A percentile compares a stretch with the other conserved stretches of the same genome.
phyloP scores from a whole-genome alignment of 2,888 invertebrate genomes.

The Drosophila algonquin region DNA sequence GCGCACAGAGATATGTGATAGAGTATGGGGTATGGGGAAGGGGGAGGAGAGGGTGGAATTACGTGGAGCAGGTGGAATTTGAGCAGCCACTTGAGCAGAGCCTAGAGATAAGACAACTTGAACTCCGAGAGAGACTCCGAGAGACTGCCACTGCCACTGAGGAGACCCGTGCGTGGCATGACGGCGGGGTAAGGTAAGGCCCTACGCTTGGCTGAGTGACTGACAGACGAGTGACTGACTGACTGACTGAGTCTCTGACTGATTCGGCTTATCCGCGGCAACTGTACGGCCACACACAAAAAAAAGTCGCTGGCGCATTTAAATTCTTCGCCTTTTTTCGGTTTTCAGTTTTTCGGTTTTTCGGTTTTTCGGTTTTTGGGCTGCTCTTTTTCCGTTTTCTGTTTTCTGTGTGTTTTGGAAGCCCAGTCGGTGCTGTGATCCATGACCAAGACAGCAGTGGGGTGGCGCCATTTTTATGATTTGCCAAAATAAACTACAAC shows the following conservation, averaged over 20 bases:
- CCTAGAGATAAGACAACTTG: constrained; percentile 41
- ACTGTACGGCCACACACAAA: constrained; percentile 50
- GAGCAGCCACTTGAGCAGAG: constrained; percentile 44
- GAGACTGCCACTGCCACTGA: neutral
- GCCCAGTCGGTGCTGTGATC: constrained; percentile 63
- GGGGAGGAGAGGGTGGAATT: neutral
- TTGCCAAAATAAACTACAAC: constrained; percentile 64
- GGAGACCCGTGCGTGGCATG: neutral
- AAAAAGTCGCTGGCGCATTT: constrained; percentile 41
- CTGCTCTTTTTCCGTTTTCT: neutral
- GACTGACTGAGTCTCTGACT: constrained; percentile 53
- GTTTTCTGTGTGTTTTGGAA: neutral
- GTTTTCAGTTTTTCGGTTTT: neutral
- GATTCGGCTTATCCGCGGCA: constrained; percentile 59
- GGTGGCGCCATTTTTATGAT: constrained; percentile 71
- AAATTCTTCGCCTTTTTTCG: constrained; percentile 26
- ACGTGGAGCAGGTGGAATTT: constrained; percentile 65
- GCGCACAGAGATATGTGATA: constrained; percentile 30
- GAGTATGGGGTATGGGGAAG: neutral
- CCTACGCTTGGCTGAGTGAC: constrained; percentile 63
- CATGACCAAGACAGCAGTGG: constrained; percentile 56
- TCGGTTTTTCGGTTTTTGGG: constrained; percentile 1
- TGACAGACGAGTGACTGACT: constrained; percentile 55
- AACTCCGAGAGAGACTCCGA: constrained; percentile 1
- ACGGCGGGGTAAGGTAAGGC: constrained; percentile 13